A percentile compares a stretch with the other conserved stretches of the same genome.
phyloP scores from a whole-genome alignment of 1,140 invertebrate species.

The Diprion similis region DNA sequence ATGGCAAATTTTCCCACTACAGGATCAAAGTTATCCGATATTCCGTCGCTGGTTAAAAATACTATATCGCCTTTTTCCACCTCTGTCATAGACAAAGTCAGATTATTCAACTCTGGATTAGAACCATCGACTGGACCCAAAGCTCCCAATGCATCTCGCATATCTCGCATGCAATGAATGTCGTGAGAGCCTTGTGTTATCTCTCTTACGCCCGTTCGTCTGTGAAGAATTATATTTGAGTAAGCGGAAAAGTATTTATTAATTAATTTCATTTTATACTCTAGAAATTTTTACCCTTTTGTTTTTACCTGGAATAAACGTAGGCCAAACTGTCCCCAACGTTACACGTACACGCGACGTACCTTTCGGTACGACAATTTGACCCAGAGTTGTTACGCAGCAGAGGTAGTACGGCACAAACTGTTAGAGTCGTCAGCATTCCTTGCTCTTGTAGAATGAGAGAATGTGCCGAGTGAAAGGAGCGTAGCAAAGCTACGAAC shows the following conservation, averaged over 20 bases:
- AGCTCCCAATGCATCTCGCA: conserved; percentile 90
- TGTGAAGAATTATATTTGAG: conserved; percentile 28
- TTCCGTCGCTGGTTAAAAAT: conserved; percentile 90
- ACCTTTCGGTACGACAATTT: conserved; percentile 55
- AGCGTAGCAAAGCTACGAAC: conserved; percentile 80
- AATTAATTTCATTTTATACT: too few relatives aligned
- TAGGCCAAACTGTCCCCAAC: conserved; percentile 91
- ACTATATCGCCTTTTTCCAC: conserved; percentile 86
- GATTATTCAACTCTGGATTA: conserved; percentile 89
- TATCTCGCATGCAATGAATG: conserved; percentile 86
- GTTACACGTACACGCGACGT: conserved; percentile 88
- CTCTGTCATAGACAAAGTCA: conserved; percentile 89
- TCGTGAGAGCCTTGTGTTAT: conserved; percentile 82
- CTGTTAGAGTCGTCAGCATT: conserved; percentile 86
- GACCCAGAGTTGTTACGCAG: conserved; percentile 41
- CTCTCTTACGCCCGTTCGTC: conserved; percentile 52
- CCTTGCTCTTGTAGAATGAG: conserved; percentile 88
- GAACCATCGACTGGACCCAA: conserved; percentile 87
- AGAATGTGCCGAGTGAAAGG: conserved; percentile 88
- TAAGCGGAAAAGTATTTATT: conserved; percentile 11
- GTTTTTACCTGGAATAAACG: conserved; percentile 74
- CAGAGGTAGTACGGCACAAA: conserved; percentile 77
- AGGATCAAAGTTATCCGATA: conserved; percentile 94
- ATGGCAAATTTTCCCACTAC: conserved; percentile 93
- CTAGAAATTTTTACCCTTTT: too few relatives aligned